phyloP scores from a whole-genome alignment of 2,797 vertebrate genomes.

The Calcarius lapponicus region DNA sequence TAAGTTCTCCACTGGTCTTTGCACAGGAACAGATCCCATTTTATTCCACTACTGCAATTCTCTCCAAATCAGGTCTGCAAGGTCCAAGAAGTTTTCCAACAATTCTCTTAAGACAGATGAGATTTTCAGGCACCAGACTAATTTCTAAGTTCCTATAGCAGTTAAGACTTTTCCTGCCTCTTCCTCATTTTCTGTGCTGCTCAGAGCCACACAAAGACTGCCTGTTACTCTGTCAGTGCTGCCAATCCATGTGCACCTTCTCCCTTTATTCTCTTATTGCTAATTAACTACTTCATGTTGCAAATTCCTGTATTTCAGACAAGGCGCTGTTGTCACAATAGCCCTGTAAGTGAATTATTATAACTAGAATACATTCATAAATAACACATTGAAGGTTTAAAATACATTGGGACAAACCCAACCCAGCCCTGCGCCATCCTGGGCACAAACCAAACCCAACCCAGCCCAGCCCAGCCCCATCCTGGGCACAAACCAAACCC shows the following conservation, averaged over 20 bases:
- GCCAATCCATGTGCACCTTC: background rate
- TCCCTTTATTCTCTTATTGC: background rate
- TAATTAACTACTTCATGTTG: slow-evolving; percentile 40
- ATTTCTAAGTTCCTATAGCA: background rate
- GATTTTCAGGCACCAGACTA: background rate
- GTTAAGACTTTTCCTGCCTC: background rate
- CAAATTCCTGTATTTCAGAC: background rate
- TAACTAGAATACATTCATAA: slow-evolving; percentile 27
- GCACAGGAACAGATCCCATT: background rate
- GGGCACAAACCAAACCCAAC: no score
- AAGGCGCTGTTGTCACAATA: slow-evolving; percentile 36
- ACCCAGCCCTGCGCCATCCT: no score
- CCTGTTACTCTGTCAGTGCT: background rate
- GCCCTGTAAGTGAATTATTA: slow-evolving; percentile 36
- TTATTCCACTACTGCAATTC: background rate
- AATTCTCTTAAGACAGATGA: background rate
- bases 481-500: background rate
- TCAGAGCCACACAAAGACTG: background rate
- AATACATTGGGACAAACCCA: background rate
- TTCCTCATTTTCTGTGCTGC: background rate
- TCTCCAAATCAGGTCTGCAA: background rate
- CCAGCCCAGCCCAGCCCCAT: no score
- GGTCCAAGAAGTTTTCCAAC: background rate
- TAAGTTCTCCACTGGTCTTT: background rate
- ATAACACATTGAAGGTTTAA: slow-evolving; percentile 13